These are phyloP conservation scores for Philopotamus ludificatus DNA, from an alignment of 1,140 invertebrate species.

Conservation along the genomic window DNA sequence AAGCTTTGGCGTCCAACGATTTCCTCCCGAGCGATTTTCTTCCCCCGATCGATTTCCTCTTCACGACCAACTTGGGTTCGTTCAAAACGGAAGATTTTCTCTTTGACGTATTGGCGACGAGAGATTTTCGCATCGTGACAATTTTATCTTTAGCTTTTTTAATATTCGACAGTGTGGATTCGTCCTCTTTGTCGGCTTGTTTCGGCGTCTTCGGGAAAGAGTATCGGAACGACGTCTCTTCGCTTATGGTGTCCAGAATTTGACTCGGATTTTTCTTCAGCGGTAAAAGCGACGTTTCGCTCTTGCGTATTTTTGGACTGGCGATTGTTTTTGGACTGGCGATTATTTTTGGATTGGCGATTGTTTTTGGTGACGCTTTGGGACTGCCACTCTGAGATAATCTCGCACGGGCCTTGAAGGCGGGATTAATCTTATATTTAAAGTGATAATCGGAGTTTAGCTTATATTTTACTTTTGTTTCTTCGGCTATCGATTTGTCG, in stretches of 20 bases:
- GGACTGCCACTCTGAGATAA: neutral
- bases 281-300: conserved; percentile 17
- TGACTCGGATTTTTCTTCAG: conserved; percentile 12
- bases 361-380: neutral
- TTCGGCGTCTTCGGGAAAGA: conserved; percentile 33
- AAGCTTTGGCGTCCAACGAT: neutral
- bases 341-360: neutral
- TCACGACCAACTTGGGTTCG: conserved; percentile 13
- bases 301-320: conserved; percentile 9
- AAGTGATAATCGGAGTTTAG: conserved; percentile 11
- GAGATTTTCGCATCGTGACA: neutral
- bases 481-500: neutral
- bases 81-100: neutral
- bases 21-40: conserved; percentile 30
- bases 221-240: conserved; percentile 30
- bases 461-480: conserved; percentile 25
- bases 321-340: neutral
- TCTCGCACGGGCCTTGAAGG: conserved; percentile 8
- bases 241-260: conserved; percentile 28
- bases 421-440: conserved; percentile 32
- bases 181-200: neutral
- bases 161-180: neutral
- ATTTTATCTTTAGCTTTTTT: neutral
- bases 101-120: conserved; percentile 7
- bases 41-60: conserved; percentile 30